Conservation (phyloP, 1,140 invertebrate genomes). For the Odontomachus brunneus region DNA sequence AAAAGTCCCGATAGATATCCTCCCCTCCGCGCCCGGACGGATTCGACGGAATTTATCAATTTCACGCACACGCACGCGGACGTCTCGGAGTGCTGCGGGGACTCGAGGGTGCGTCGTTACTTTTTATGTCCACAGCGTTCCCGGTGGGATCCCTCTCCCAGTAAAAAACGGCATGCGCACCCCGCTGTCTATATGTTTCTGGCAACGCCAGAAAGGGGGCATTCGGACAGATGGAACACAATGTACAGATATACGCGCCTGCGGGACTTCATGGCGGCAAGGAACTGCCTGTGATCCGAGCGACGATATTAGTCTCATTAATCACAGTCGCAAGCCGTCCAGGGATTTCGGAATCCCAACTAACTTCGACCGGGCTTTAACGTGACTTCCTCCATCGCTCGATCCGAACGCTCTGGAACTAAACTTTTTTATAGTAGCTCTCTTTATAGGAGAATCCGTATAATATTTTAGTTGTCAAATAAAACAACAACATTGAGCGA, state of each 20-base stretch:
- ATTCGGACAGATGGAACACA: conserved; percentile 17
- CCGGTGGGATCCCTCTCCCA: neutral
- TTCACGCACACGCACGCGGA: conserved; percentile 15
- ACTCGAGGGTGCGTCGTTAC: conserved; percentile 10
- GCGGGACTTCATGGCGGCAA: neutral
- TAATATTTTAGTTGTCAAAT: neutral
- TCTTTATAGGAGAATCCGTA: neutral
- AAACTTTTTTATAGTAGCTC: too few species aligned
- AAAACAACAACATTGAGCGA: neutral
- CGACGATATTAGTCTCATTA: conserved; percentile 38
- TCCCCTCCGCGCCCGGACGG: neutral
- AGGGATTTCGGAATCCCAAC: conserved; percentile 3
- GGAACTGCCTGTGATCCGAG: neutral
- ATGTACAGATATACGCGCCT: conserved; percentile 22
- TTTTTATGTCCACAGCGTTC: conserved; percentile 15
- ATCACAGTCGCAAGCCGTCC: neutral
- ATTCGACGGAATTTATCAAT: conserved; percentile 39
- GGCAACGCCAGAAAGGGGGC: neutral
- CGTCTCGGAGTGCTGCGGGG: neutral
- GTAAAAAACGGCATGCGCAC: neutral
- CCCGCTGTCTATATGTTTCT: neutral
- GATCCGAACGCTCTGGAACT: neutral
- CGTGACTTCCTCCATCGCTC: neutral
- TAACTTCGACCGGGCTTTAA: neutral
- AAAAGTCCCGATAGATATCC: conserved; percentile 8